Evolutionary conservation across 2,797 vertebrate genomes (phyloP).

Genomic region (Toxotes lorentzi): DNA sequence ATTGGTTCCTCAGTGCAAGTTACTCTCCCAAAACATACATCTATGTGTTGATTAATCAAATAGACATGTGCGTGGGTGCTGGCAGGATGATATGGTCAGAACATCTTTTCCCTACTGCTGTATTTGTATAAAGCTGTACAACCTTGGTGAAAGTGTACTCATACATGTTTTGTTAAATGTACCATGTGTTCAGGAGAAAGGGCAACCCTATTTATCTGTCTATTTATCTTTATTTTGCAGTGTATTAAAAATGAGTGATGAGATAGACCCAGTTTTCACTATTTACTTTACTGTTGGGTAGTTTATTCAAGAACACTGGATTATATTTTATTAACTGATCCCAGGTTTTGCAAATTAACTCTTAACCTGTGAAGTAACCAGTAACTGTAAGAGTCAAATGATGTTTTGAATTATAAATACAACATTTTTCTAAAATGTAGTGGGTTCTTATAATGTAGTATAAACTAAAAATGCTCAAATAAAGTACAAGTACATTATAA

Average conservation of each 20-base stretch:
- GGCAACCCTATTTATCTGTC: not conserved
- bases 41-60: conserved; percentile 42
- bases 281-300: not conserved
- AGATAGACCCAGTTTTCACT: not conserved
- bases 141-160: not conserved
- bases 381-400: not conserved
- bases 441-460: not conserved
- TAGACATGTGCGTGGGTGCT: not conserved
- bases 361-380: not conserved
- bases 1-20: conserved; percentile 30
- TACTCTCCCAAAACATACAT: conserved; percentile 26
- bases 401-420: not conserved
- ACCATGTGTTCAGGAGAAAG: too few species aligned
- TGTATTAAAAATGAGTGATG: not conserved
- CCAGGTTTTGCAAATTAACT: not conserved
- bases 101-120: not conserved
- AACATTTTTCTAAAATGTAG: not conserved
- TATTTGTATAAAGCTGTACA: conserved; percentile 16
- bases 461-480: not conserved
- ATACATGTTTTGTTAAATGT: conserved; percentile 3
- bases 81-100: not conserved
- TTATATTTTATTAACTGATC: not conserved
- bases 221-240: not conserved
- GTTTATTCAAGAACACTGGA: not conserved
- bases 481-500: not conserved